Evolutionary conservation across 2,113 vertebrate species (phyloP), one percentile per base, ranked within the genome.

Genomic region (Leptocoma aspasia): DNA sequence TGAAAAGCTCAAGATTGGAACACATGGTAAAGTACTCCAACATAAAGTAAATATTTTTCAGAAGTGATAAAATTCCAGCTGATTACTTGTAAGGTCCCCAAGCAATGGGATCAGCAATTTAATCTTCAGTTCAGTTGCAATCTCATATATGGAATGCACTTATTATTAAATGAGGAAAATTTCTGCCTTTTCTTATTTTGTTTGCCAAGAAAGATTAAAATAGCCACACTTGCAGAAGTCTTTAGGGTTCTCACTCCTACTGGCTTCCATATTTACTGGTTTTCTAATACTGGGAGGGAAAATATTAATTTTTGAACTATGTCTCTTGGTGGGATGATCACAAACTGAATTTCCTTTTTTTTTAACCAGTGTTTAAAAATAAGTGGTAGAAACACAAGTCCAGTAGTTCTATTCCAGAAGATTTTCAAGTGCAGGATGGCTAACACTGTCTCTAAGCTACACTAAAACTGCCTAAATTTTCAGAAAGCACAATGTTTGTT

Each of bases 31-130:
- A 80, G 59, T 44, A 44, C 59, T 93, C 42, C 76, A 88, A 77
- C 27, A 81, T 63, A 60, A 91, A 95, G 54, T 73, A 92, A 86
- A 83, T 81, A 60, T 63, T 90, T 92, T 90, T 87, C 61, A 88
- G 57, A 84, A 73, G 33, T 68, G 63, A 81, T 95, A 75, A 90
- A 85, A 95, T 96, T 91, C 76, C 70, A 71, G 75, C 73, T 18
- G 35, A 86, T 82, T 82, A 27, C 24, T 84, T 84, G n/a, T n/a
- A 44, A 45, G 33, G 47, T 82, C 41, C 47, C 49, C 39, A 68
- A 72, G 73, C 70, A 76, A 10, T 37, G 30, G 14, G 27, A 13
- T 72, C 31, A 81, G 71, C 26, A 52, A 81, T 63, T 71, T 44
- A 59, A 42, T 59, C 69, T 19, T 93, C 64, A 49, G 9, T 66